Conservation (phyloP, 2,113 vertebrate genomes). For the Erythrocebus patas region DNA sequence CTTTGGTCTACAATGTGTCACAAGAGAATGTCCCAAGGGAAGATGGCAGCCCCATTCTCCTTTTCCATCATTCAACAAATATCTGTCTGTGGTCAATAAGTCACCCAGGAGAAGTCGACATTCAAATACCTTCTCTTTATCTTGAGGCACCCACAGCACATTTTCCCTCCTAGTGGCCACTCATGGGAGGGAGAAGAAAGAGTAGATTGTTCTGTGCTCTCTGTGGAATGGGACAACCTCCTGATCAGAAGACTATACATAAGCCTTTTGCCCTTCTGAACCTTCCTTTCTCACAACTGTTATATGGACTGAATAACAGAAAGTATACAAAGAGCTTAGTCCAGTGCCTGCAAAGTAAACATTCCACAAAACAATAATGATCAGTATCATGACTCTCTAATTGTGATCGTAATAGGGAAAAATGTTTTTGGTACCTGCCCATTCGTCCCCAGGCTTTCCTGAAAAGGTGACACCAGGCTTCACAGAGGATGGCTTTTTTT, state of each 20-base stretch:
- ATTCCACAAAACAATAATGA: too few relatives aligned
- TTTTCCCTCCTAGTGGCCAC: not conserved
- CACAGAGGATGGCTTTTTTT: not conserved
- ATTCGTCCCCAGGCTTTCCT: not conserved
- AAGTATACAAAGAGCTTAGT: not conserved
- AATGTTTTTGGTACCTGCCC: too few relatives aligned
- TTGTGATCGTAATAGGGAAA: not conserved
- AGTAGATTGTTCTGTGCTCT: not conserved
- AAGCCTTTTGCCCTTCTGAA: not conserved
- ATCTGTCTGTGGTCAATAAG: not conserved
- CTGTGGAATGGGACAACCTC: not conserved
- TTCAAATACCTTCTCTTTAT: not conserved
- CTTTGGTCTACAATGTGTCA: fast-evolving
- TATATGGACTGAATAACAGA: too few relatives aligned
- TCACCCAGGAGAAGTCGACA: not conserved
- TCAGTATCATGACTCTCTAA: fast-evolving
- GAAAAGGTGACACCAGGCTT: not conserved
- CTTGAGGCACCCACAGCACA: not conserved
- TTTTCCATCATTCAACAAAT: not conserved
- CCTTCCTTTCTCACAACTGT: not conserved
- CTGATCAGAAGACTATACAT: not conserved
- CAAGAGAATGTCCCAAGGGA: not conserved
- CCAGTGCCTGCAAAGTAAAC: not conserved
- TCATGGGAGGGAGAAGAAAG: not conserved
- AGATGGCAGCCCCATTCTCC: not conserved